Percentiles rank a stretch among this genome's conserved stretches.
phyloP scores from a whole-genome alignment of 2,888 invertebrate species.

The Heliconius charithonia region DNA sequence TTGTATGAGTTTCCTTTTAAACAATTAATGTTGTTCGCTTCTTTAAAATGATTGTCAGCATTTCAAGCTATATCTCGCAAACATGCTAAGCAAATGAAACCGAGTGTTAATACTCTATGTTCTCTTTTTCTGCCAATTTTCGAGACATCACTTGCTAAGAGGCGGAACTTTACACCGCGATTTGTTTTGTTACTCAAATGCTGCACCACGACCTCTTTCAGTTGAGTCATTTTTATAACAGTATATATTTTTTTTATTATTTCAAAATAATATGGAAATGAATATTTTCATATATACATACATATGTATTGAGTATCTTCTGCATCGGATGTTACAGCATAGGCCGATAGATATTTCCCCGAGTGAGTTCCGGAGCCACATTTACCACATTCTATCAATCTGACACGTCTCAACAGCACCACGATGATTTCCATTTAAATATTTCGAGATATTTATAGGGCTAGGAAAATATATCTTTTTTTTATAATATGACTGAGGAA shows the following conservation, averaged over 20 bases:
- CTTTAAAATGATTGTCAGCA: not conserved
- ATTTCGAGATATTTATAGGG: not conserved
- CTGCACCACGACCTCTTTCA: too few species aligned
- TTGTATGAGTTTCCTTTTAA: constrained; percentile 16
- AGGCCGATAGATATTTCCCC: not conserved
- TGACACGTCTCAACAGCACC: not conserved
- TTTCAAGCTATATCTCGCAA: not conserved
- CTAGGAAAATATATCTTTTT: not conserved
- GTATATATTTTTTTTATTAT: too few species aligned
- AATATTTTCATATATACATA: not conserved
- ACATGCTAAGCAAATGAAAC: not conserved
- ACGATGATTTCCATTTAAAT: not conserved
- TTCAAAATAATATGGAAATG: not conserved
- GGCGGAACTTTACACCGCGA: not conserved
- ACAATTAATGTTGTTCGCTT: constrained; percentile 10
- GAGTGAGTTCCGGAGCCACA: not conserved
- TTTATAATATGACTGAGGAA: too few species aligned
- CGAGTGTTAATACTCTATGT: too few species aligned
- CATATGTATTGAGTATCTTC: not conserved
- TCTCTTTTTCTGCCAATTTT: not conserved
- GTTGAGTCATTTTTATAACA: too few species aligned
- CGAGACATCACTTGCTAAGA: not conserved
- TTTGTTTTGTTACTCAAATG: not conserved
- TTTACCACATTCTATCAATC: not conserved
- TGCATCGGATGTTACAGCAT: not conserved